Conservation (phyloP, 2,797 vertebrate species). For the Parauchenoglanis punctatus region DNA sequence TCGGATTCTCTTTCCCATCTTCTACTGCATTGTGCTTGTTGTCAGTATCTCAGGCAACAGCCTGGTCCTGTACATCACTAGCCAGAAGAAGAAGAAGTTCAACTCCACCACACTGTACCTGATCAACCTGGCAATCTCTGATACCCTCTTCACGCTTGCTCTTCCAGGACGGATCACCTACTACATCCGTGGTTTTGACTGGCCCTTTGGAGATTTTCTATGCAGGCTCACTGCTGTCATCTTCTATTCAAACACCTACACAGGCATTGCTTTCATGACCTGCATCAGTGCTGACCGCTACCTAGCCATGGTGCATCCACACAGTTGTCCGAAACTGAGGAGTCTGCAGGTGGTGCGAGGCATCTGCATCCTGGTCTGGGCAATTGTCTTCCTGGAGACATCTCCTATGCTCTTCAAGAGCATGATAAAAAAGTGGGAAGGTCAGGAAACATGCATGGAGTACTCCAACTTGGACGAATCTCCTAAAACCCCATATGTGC, state of each 20-base stretch:
- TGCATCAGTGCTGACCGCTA: slow-evolving; percentile 85
- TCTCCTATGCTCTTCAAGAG: slow-evolving; percentile 74
- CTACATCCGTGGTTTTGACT: slow-evolving; percentile 78
- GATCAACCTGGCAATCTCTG: slow-evolving; percentile 83
- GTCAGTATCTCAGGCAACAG: slow-evolving; percentile 78
- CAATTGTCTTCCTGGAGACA: slow-evolving; percentile 73
- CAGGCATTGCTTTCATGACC: slow-evolving; percentile 85
- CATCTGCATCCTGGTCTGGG: slow-evolving; percentile 77
- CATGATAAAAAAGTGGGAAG: slow-evolving; percentile 63
- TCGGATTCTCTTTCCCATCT: slow-evolving; percentile 75
- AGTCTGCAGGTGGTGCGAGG: slow-evolving; percentile 67
- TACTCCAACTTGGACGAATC: slow-evolving; percentile 75
- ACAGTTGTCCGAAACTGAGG: slow-evolving; percentile 66
- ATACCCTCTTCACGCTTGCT: slow-evolving; percentile 81
- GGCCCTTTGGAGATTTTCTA: slow-evolving; percentile 82
- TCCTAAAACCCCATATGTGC: slow-evolving; percentile 63
- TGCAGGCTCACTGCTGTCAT: slow-evolving; percentile 78
- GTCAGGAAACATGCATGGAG: slow-evolving; percentile 82
- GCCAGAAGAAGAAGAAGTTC: slow-evolving; percentile 79
- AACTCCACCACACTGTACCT: slow-evolving; percentile 83
- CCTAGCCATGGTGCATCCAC: slow-evolving; percentile 80
- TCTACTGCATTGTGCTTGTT: slow-evolving; percentile 77
- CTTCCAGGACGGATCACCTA: slow-evolving; percentile 81
- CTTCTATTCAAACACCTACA: slow-evolving; percentile 83
- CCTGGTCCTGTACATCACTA: slow-evolving; percentile 80